Evolutionary conservation across 2,797 vertebrate species (phyloP), one percentile per base, ranked within the genome.

Genomic region (Simalia tracyae): DNA sequence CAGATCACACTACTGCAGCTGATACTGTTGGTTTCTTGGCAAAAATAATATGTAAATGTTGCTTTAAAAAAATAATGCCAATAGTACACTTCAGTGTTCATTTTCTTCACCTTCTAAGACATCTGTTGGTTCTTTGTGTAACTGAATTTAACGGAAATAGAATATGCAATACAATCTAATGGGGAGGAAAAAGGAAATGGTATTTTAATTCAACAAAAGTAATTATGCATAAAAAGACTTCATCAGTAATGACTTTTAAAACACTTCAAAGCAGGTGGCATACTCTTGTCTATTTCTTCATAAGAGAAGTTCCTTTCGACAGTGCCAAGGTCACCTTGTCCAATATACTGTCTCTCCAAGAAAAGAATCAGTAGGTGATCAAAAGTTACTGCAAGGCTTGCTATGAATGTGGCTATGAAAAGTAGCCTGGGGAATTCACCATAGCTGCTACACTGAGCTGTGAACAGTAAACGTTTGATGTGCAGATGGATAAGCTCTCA

Each of bases 201-300:
- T 26, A 26, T 68, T 92, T 89, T 86, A 89, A 92, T 76, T 68
- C 50, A 92, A n/a, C 6, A 0, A 61, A 86, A 85, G 85, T 68
- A 92, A 76, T 76, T 76, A 76, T 57, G 50, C 6, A 56, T n/a
- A 14, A 11, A 86, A 64, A 72, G 88, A 89, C 86, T 86, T 61
- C 81, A 86, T 86, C 61, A 19, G 36, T 61, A 63, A 92, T 81
- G 31, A 68, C 50, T 88, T 89, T 24, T 22, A 81, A 59, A 76
- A 68, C 76, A 46, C 42, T 89, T 89, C 12, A 22, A 86, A 76
- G 9, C 3, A 76, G 63, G 88, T n/a, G 50, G 64, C 22, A 36
- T 87, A 57, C 26, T 66, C 28, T 31, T 28, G 24, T 86, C 50
- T 63, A 59, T 61, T 31, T 28, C 31, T 26, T 24, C 3, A 31